Evolutionary conservation across 2,888 invertebrate genomes (phyloP).

Genomic region (Fragum sueziense): DNA sequence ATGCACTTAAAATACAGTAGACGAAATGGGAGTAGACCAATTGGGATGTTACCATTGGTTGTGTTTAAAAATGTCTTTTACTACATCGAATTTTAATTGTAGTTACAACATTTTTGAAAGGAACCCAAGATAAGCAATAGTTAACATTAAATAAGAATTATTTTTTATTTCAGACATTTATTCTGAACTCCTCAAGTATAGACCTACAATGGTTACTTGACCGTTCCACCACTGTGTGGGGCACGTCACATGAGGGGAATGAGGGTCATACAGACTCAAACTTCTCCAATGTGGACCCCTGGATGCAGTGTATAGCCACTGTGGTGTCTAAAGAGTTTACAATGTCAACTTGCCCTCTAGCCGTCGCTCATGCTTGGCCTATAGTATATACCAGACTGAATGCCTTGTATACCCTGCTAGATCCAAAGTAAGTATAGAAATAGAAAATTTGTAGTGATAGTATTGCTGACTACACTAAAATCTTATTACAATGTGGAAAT

Average conservation of each 20-base stretch:
- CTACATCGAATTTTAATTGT: too few relatives aligned
- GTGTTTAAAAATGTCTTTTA: too few relatives aligned
- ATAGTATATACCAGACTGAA: constrained; percentile 95
- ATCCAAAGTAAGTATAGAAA: constrained; percentile 87
- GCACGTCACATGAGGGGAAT: constrained; percentile 73
- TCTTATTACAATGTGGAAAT: too few relatives aligned
- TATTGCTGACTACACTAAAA: too few relatives aligned
- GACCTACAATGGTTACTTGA: constrained; percentile 97
- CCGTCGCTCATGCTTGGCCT: constrained; percentile 96
- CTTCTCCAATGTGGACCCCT: constrained; percentile 79
- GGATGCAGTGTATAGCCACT: constrained; percentile 89
- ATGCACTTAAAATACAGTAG: too few relatives aligned
- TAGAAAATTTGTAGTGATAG: too few relatives aligned
- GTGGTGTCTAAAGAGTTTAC: constrained; percentile 93
- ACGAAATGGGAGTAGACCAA: too few relatives aligned
- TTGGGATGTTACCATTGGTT: too few relatives aligned
- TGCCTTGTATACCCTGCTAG: constrained; percentile 95
- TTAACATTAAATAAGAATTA: too few relatives aligned
- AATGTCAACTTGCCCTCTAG: constrained; percentile 91
- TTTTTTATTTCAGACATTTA: constrained; percentile 85
- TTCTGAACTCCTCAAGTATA: constrained; percentile 88
- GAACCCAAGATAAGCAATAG: too few relatives aligned
- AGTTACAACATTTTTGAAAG: too few relatives aligned
- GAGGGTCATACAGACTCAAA: constrained; percentile 62
- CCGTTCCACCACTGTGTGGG: constrained; percentile 93